phyloP scores from a whole-genome alignment of 2,113 vertebrate genomes.

The Nipponia nippon region DNA sequence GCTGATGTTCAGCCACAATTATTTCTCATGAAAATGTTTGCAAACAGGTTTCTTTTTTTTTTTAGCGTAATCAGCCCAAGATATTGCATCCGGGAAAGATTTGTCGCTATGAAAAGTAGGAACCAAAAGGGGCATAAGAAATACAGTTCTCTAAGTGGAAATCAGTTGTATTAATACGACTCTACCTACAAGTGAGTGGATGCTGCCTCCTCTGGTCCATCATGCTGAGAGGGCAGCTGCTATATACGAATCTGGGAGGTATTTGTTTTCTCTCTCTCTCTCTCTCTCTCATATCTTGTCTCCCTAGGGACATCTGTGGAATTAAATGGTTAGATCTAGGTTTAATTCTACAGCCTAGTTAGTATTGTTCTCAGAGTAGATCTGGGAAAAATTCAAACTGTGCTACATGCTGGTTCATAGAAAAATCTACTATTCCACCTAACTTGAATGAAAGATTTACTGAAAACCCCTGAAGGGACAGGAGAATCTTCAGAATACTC shows the following conservation, averaged over 20 bases:
- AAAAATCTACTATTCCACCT: not conserved
- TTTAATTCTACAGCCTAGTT: not conserved
- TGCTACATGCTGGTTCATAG: not conserved
- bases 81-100: not conserved
- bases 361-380: not conserved
- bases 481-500: not conserved
- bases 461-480: not conserved
- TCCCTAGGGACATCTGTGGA: not conserved
- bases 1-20: not conserved
- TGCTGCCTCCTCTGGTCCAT: not conserved
- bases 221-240: not conserved
- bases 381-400: not conserved
- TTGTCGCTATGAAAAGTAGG: not conserved
- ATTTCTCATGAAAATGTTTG: not conserved
- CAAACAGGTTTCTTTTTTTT: not conserved
- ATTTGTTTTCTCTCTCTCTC: too few relatives aligned
- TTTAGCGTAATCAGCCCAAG: not conserved
- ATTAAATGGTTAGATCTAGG: not conserved
- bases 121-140: not conserved
- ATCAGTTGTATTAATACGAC: not conserved
- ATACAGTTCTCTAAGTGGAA: not conserved
- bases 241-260: not conserved
- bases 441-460: not conserved
- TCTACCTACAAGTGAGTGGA: not conserved
- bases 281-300: too few relatives aligned